A percentile compares a stretch with the other conserved stretches of the same genome.
phyloP scores from a whole-genome alignment of 2,888 invertebrate species.

The Chydorus sphaericus region DNA sequence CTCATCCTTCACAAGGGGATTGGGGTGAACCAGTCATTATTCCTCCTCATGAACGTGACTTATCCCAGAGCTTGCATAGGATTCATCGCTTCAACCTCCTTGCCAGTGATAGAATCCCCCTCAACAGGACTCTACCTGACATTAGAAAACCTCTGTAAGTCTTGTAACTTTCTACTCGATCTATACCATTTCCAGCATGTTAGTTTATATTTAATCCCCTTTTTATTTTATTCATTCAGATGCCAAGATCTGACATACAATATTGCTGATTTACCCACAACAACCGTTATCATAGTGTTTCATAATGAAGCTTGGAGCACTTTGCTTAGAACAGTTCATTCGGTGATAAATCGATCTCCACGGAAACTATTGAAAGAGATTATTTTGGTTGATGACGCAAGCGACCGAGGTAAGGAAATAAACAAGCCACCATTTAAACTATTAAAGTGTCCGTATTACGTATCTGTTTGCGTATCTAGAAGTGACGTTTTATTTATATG shows the following conservation, averaged over 20 bases:
- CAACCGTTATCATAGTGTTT: slow-evolving; percentile 88
- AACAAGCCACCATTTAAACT: neutral
- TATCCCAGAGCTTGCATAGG: slow-evolving; percentile 62
- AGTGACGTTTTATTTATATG: slow-evolving; percentile 5
- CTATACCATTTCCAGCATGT: neutral
- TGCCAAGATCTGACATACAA: slow-evolving; percentile 44
- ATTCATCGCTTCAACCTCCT: slow-evolving; percentile 77
- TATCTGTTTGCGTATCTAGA: neutral
- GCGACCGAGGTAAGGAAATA: slow-evolving; percentile 51
- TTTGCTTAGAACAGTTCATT: slow-evolving; percentile 81
- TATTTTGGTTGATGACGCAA: slow-evolving; percentile 77
- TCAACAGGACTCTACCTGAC: slow-evolving; percentile 70
- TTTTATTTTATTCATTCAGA: slow-evolving; percentile 29
- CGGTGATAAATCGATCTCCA: slow-evolving; percentile 81
- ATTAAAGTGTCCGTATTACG: too few species aligned
- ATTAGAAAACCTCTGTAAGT: slow-evolving; percentile 60
- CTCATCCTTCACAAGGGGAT: slow-evolving; percentile 55
- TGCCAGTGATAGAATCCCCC: slow-evolving; percentile 72
- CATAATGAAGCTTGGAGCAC: slow-evolving; percentile 99
- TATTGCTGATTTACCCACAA: slow-evolving; percentile 49
- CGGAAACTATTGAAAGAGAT: slow-evolving; percentile 58
- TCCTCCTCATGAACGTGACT: slow-evolving; percentile 53
- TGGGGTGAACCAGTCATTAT: slow-evolving; percentile 66
- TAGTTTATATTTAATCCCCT: neutral
- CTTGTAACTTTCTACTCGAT: slow-evolving; percentile 24